Evolutionary conservation across 2,888 invertebrate genomes (phyloP).

Genomic region (Scelioninae gen. 1): DNA sequence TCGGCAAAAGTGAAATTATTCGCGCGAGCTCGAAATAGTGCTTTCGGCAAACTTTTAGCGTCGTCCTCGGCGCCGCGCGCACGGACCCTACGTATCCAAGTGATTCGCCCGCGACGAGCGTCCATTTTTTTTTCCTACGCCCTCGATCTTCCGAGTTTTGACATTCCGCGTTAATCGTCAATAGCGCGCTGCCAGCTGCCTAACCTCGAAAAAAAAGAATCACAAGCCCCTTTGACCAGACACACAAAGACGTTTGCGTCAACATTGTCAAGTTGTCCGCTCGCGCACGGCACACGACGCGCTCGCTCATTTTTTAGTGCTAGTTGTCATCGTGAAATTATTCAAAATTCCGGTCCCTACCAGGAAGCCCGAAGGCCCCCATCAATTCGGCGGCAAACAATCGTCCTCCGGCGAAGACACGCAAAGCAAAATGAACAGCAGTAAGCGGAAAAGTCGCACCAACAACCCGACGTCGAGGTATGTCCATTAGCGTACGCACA

Average conservation of each 20-base stretch:
- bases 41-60: slow-evolving; percentile 32
- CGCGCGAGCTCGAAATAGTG: slow-evolving; percentile 8
- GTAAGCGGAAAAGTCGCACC: slow-evolving; percentile 93
- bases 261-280: slow-evolving; percentile 13
- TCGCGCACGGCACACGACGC: slow-evolving; percentile 9
- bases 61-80: slow-evolving; percentile 24
- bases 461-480: slow-evolving; percentile 88
- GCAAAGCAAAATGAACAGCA: slow-evolving; percentile 89
- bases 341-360: slow-evolving; percentile 94
- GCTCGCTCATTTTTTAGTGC: slow-evolving; percentile 54
- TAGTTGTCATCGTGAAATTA: slow-evolving; percentile 79
- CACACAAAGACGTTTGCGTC: neutral
- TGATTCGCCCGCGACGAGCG: slow-evolving; percentile 50
- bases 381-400: slow-evolving; percentile 87
- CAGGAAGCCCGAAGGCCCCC: slow-evolving; percentile 92
- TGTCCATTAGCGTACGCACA: slow-evolving; percentile 72
- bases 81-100: slow-evolving; percentile 5
- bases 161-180: slow-evolving; percentile 34
- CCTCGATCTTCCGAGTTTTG: slow-evolving; percentile 24
- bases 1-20: slow-evolving; percentile 6
- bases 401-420: slow-evolving; percentile 80
- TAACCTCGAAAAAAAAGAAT: slow-evolving; percentile 41
- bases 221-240: neutral
- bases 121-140: slow-evolving; percentile 42
- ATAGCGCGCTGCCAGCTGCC: slow-evolving; percentile 21